These are phyloP conservation scores for Aradus depressus DNA, from an alignment of 2,888 invertebrate genomes.

Conservation along the genomic window DNA sequence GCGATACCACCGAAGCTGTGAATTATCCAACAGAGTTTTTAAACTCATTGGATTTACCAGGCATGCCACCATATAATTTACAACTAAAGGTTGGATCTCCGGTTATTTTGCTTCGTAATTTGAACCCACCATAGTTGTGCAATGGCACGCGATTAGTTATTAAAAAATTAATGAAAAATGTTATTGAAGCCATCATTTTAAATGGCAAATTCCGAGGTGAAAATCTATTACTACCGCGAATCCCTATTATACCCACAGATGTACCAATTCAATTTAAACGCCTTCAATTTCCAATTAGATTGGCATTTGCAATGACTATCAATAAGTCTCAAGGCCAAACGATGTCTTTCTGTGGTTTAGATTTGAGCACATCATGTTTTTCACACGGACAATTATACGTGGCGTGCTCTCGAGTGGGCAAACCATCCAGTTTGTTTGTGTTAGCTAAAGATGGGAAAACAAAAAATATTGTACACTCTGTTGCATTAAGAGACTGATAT, in stretches of 20 bases:
- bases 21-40: conserved; percentile 32
- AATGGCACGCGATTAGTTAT: no score
- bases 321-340: conserved; percentile 28
- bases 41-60: conserved; percentile 33
- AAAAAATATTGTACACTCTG: conserved; percentile 31
- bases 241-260: conserved; percentile 24
- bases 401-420: conserved; percentile 26
- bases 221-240: conserved; percentile 28
- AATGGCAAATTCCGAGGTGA: conserved; percentile 28
- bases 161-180: no score
- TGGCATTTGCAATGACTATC: conserved; percentile 26
- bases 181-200: no score
- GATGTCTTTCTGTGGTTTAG: conserved; percentile 18
- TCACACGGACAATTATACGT: conserved; percentile 24
- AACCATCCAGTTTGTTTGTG: conserved; percentile 30
- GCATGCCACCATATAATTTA: conserved; percentile 25
- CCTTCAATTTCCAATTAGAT: conserved; percentile 26
- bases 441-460: conserved; percentile 30
- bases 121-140: conserved; percentile 31
- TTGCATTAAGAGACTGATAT: no score
- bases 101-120: conserved; percentile 30
- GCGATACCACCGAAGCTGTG: conserved; percentile 25
- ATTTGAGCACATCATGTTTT: conserved; percentile 24
- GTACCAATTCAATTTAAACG: conserved; percentile 24
- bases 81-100: conserved; percentile 31